Base-by-base conservation (phyloP, 2,113 vertebrate genomes). In the Hippocampus abdominalis region DNA sequence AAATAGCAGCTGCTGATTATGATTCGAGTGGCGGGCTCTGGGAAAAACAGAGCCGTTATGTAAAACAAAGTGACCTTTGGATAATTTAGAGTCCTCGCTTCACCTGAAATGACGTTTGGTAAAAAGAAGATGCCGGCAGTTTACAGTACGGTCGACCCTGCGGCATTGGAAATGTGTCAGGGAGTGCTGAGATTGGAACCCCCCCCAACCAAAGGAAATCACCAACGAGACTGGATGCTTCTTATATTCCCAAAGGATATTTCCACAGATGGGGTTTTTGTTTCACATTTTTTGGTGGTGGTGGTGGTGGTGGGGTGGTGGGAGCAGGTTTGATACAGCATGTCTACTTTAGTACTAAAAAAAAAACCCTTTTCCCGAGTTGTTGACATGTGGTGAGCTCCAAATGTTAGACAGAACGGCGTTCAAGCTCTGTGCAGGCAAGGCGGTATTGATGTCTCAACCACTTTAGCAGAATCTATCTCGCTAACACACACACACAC, bases 391-490 rank as follows among this genome's bases (percentile, higher is more conserved):
- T 18, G 76, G 66, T 77, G 69, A 70, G 68, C 72, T 71, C 71
- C 70, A 71, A 51, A 80, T 74, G 77, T 79, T 70, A 59, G 74
- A 81, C 67, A 39, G 73, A 87, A 80, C 69, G 70, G 74, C 70
- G 79, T 77, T 76, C 78, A 89, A 85, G 53, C 72, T 80, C 71
- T 48, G 46, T 16, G 32, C n/a, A 25, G 67, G 69, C 77, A 44
- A 77, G 68, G 70, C 71, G 70, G 77, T 90, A 90, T 88, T 86
- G 88, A 88, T 78, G 84, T 90, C 81, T 82, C 64, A 84, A 85
- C 76, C 85, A 88, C 81, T 88, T 85, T 75, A 85, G 80, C 75
- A 54, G 76, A 59, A 78, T 75, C 81, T 76, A 74, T 74, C 64
- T 76, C 82, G 74, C 57, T 63, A 16, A 73, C 36, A 68, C 68